Evolutionary conservation across 2,888 invertebrate genomes (phyloP).

Genomic region (Dynastes grantii): DNA sequence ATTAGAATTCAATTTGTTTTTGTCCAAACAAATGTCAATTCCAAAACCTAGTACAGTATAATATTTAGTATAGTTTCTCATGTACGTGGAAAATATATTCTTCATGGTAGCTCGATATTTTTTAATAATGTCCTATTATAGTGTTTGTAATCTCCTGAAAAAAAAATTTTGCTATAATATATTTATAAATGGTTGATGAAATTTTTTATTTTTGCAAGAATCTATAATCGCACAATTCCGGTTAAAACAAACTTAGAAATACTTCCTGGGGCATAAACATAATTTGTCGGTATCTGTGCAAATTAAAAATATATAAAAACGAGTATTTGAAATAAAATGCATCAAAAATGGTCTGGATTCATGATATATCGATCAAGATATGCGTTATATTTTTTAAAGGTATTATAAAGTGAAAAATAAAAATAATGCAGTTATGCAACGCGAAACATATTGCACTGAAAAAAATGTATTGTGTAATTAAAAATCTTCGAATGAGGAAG

Average conservation of each 20-base stretch:
- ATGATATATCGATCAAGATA: slow-evolving; percentile 46
- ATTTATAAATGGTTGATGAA: too few species aligned
- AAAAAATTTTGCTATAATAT: too few species aligned
- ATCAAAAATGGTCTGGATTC: slow-evolving; percentile 32
- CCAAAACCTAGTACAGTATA: neutral
- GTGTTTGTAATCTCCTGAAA: too few species aligned
- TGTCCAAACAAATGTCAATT: neutral
- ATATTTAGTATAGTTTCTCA: neutral
- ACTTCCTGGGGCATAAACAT: too few species aligned
- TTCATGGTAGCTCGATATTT: too few species aligned
- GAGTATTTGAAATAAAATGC: slow-evolving; percentile 48
- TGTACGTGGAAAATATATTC: too few species aligned
- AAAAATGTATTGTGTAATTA: slow-evolving; percentile 24
- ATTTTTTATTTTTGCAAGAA: too few species aligned
- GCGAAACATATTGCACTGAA: slow-evolving; percentile 45
- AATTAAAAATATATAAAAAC: slow-evolving; percentile 49
- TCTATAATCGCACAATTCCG: neutral
- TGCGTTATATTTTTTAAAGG: slow-evolving; percentile 38
- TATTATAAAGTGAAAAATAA: slow-evolving; percentile 20
- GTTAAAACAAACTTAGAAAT: neutral
- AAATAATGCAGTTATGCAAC: slow-evolving; percentile 7
- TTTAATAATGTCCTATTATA: too few species aligned
- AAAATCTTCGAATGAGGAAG: slow-evolving; percentile 23
- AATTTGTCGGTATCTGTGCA: slow-evolving; percentile 41
- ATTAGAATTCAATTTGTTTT: too few species aligned